Conservation (phyloP, 2,888 invertebrate species). For the Leucophora obtusa region DNA sequence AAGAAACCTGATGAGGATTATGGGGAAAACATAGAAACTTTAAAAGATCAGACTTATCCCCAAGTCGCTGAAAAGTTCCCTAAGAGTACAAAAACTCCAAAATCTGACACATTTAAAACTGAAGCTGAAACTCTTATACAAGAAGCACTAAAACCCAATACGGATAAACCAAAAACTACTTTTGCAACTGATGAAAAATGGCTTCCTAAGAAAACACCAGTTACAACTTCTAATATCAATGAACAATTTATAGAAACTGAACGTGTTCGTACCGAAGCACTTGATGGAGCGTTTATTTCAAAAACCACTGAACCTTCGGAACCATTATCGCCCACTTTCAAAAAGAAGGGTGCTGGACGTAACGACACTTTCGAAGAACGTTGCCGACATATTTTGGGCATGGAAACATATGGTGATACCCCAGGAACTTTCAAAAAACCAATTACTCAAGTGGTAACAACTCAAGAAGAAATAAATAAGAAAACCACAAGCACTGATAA, state of each 20-base stretch:
- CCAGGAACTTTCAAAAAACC: slow-evolving; percentile 70
- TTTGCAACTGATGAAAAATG: slow-evolving; percentile 11
- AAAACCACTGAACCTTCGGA: slow-evolving; percentile 65
- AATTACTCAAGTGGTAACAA: slow-evolving; percentile 53
- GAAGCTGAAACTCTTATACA: not conserved
- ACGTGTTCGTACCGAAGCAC: slow-evolving; percentile 65
- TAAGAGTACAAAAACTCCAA: not conserved
- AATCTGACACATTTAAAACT: not conserved
- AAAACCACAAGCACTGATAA: slow-evolving; percentile 19
- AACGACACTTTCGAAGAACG: slow-evolving; percentile 87
- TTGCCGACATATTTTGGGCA: slow-evolving; percentile 85
- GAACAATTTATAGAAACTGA: slow-evolving; percentile 63
- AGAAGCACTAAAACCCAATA: not conserved
- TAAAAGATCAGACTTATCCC: slow-evolving; percentile 24
- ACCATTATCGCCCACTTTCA: slow-evolving; percentile 75
- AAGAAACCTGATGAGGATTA: slow-evolving; percentile 7
- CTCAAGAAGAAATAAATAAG: not conserved
- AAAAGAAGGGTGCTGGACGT: slow-evolving; percentile 82
- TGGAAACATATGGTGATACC: slow-evolving; percentile 78
- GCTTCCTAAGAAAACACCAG: slow-evolving; percentile 7
- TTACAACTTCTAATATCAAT: slow-evolving; percentile 21
- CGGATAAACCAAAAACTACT: slow-evolving; percentile 1
- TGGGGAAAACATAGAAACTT: slow-evolving; percentile 24
- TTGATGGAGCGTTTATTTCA: slow-evolving; percentile 72
- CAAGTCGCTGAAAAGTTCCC: slow-evolving; percentile 5